Conservation (phyloP, 2,888 invertebrate genomes). For the Pardosa pseudoannulata region DNA sequence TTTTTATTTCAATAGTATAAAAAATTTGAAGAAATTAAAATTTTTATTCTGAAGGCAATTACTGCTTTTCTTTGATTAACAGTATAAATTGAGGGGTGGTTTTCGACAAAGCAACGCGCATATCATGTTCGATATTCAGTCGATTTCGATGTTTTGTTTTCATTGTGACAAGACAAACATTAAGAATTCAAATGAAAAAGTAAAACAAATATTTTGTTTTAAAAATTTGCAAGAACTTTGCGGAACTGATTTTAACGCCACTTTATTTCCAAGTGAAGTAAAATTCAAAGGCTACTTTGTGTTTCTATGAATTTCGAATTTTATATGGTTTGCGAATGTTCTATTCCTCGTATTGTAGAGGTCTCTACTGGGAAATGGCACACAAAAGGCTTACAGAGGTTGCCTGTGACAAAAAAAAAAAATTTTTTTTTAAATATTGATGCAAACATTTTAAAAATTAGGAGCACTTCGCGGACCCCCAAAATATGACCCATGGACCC, state of each 20-base stretch:
- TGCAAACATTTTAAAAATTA: constrained; percentile 50
- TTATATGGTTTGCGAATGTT: too few relatives aligned
- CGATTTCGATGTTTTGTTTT: constrained; percentile 60
- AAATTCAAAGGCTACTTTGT: too few relatives aligned
- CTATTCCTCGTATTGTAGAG: too few relatives aligned
- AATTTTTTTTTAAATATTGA: constrained; percentile 45
- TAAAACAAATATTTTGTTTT: too few relatives aligned
- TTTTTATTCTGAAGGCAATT: constrained; percentile 48
- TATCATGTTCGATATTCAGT: constrained; percentile 53
- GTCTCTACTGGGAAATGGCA: too few relatives aligned
- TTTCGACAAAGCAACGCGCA: constrained; percentile 50
- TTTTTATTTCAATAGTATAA: constrained; percentile 54
- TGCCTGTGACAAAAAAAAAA: too few relatives aligned
- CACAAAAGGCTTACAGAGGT: too few relatives aligned
- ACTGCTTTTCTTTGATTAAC: constrained; percentile 51
- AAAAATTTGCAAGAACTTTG: too few relatives aligned
- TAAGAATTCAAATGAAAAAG: too few relatives aligned
- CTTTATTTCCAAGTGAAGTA: too few relatives aligned
- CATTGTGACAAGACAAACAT: constrained; percentile 57
- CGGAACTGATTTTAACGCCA: too few relatives aligned
- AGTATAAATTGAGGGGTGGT: constrained; percentile 48
- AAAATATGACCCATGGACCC: constrained; percentile 27
- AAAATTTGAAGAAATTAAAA: constrained; percentile 45
- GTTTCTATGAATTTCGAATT: too few relatives aligned
- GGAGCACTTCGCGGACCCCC: constrained; percentile 40